Percentiles rank a stretch among this genome's conserved stretches.
Conservation (phyloP, 2,888 invertebrate species). For the Callyntrura guangdongensis region DNA sequence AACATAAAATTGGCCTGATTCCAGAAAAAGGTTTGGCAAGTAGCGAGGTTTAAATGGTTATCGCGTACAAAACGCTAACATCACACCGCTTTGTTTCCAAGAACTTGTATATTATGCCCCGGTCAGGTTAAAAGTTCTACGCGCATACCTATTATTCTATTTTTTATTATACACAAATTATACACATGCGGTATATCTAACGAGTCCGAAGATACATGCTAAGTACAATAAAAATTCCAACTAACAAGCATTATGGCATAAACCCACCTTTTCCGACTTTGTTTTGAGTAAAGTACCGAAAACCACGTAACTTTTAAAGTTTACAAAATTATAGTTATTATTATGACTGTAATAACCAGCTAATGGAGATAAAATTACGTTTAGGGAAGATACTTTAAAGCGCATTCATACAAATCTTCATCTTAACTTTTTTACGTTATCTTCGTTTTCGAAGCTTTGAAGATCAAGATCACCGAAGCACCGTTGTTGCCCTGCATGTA, state of each 20-base stretch:
- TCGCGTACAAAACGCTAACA: not conserved
- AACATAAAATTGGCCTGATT: not conserved
- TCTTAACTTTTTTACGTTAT: slow-evolving; percentile 21
- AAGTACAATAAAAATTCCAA: not conserved
- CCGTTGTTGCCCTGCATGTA: not conserved
- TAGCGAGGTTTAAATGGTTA: not conserved
- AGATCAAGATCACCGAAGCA: slow-evolving; percentile 51
- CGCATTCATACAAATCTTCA: slow-evolving; percentile 23
- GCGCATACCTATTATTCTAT: no score
- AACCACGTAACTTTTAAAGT: not conserved
- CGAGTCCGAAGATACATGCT: not conserved
- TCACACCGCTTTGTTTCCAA: not conserved
- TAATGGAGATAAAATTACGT: slow-evolving; percentile 57
- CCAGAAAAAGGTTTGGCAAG: not conserved
- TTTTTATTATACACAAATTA: no score
- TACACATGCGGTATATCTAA: no score
- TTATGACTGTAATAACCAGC: slow-evolving; percentile 63
- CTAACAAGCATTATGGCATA: not conserved
- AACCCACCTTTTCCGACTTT: not conserved
- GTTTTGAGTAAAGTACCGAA: not conserved
- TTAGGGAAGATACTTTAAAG: slow-evolving; percentile 62
- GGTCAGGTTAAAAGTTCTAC: no score
- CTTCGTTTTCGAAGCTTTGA: slow-evolving; percentile 26
- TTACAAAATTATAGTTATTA: slow-evolving; percentile 60
- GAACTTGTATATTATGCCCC: not conserved